Conservation (phyloP, 2,113 vertebrate species). For the Aphelocoma coerulescens region DNA sequence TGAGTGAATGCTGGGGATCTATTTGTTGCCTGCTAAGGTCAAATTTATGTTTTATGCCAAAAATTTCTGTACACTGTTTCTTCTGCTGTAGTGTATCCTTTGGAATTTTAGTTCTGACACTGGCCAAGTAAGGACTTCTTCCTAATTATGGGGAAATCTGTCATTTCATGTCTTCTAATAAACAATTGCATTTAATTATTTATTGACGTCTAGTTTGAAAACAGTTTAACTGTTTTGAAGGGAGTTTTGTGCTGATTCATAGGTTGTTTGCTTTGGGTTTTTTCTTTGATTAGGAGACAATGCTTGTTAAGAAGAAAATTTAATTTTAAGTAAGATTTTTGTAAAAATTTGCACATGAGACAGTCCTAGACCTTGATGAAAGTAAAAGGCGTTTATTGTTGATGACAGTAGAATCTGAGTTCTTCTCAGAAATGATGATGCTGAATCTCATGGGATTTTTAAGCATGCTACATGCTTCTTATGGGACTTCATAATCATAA, state of each 20-base stretch:
- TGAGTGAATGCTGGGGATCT: background rate
- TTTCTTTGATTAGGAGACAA: background rate
- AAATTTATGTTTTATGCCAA: background rate
- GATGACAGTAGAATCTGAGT: background rate
- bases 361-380: background rate
- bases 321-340: background rate
- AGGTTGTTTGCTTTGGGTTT: fast-evolving
- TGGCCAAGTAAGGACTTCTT: background rate
- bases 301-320: background rate
- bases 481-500: background rate
- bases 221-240: background rate
- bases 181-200: background rate
- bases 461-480: background rate
- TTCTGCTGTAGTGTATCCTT: background rate
- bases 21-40: background rate
- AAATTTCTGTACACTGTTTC: background rate
- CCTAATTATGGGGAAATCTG: background rate
- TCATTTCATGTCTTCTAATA: background rate
- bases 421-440: background rate
- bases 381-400: background rate
- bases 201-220: background rate
- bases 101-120: background rate
- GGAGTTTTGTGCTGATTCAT: background rate
- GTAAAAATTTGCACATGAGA: background rate
- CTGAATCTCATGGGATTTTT: background rate